phyloP scores from a whole-genome alignment of 2,888 invertebrate genomes.

The Hoplodrina ambigua region DNA sequence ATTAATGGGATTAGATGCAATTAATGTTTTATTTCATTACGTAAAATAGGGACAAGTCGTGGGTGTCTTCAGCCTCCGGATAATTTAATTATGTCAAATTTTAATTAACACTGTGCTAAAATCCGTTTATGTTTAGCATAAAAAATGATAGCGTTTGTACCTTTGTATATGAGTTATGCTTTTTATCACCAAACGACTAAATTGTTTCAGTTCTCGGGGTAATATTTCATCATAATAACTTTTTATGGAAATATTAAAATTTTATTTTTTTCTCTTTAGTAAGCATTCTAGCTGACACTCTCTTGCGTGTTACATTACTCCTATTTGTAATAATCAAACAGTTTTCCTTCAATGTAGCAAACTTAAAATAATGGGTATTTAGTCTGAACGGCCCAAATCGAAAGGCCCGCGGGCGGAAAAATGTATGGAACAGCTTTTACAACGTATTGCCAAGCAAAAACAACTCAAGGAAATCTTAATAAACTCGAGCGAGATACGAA shows the following conservation, averaged over 20 bases:
- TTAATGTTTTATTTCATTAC: conserved; percentile 56
- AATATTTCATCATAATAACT: no score
- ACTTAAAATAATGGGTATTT: no score
- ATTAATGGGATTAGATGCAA: conserved; percentile 51
- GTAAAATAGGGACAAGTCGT: conserved; percentile 46
- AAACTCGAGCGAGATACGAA: conserved; percentile 6
- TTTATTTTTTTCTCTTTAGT: no score
- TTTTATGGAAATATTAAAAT: no score
- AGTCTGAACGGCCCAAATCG: no score
- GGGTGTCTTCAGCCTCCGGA: conserved; percentile 23
- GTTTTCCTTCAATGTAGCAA: no score
- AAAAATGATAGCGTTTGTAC: not conserved
- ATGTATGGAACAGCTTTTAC: no score
- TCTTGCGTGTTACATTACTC: no score
- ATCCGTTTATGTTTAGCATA: not conserved
- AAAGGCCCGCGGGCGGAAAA: no score
- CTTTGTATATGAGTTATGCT: not conserved
- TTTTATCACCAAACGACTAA: not conserved
- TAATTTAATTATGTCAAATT: conserved; percentile 50
- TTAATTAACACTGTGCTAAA: conserved; percentile 27
- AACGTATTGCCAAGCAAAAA: no score
- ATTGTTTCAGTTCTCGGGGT: not conserved
- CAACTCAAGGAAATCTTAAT: not conserved
- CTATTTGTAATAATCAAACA: no score
- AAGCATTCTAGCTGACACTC: no score